phyloP scores from a whole-genome alignment of 2,888 invertebrate species.

The Caenorhabditis sp. region DNA sequence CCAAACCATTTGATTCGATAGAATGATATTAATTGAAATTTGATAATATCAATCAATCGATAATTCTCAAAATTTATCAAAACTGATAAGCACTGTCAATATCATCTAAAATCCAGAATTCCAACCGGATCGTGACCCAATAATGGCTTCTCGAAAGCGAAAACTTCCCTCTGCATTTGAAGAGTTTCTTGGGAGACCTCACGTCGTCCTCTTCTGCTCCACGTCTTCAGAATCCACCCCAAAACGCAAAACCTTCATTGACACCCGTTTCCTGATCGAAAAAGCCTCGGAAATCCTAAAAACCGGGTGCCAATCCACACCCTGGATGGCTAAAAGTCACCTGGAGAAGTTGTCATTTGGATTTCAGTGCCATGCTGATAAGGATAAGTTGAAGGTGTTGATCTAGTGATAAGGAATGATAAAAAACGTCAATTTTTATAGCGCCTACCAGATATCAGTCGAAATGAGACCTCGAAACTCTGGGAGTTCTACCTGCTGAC shows the following conservation, averaged over 20 bases:
- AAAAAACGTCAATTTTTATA: not conserved
- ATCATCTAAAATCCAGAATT: too few species aligned
- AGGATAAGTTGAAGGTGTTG: not conserved
- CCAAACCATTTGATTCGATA: too few species aligned
- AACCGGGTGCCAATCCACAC: not conserved
- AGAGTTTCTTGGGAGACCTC: constrained; percentile 18
- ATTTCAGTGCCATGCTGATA: not conserved
- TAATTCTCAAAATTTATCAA: too few species aligned
- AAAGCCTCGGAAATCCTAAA: constrained; percentile 1
- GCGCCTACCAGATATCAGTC: not conserved
- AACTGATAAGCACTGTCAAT: too few species aligned
- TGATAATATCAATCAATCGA: too few species aligned
- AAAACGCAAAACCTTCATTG: constrained; percentile 2
- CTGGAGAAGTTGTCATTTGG: constrained; percentile 26
- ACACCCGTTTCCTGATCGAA: not conserved
- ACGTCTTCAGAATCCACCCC: not conserved
- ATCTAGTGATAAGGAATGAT: not conserved
- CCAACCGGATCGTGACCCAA: constrained; percentile 38
- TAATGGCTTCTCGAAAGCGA: constrained; percentile 5
- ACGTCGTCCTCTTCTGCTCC: constrained; percentile 30
- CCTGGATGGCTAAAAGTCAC: not conserved
- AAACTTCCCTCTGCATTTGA: constrained; percentile 21
- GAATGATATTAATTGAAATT: too few species aligned
- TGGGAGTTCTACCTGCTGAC: constrained; percentile 47
- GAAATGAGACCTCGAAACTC: constrained; percentile 13